Conservation (phyloP, 1,140 invertebrate species). For the Matsumurasca onukii region DNA sequence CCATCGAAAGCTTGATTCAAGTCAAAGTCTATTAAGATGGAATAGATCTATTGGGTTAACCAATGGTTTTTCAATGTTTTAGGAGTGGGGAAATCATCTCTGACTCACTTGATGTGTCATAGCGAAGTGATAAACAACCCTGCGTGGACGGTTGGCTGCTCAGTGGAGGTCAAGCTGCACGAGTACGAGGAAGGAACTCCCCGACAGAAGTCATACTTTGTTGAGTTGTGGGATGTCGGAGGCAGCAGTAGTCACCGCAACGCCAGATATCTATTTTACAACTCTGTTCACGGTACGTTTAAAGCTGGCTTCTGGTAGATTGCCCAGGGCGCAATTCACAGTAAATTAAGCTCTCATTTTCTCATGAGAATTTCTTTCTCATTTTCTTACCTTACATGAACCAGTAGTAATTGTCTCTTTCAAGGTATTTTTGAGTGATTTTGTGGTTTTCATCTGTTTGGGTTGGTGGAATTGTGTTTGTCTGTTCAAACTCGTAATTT, state of each 20-base stretch:
- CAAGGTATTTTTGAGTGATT: too few relatives aligned
- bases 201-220: constrained; percentile 86
- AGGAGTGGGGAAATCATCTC: constrained; percentile 94
- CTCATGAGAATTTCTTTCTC: too few relatives aligned
- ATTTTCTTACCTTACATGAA: too few relatives aligned
- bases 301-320: too few relatives aligned
- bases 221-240: constrained; percentile 96
- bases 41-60: neutral
- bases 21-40: neutral
- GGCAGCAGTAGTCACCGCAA: constrained; percentile 91
- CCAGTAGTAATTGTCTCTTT: too few relatives aligned
- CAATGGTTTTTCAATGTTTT: neutral
- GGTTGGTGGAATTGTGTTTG: too few relatives aligned
- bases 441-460: too few relatives aligned
- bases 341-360: too few relatives aligned
- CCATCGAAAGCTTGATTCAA: neutral
- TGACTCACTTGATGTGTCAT: constrained; percentile 89
- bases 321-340: too few relatives aligned
- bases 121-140: constrained; percentile 81
- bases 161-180: constrained; percentile 93
- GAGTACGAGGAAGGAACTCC: constrained; percentile 94
- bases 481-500: too few relatives aligned
- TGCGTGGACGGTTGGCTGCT: constrained; percentile 93
- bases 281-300: constrained; percentile 84
- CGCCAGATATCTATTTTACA: constrained; percentile 90